Evolutionary conservation across 2,113 vertebrate species (phyloP).

Genomic region (Alethe diademata): DNA sequence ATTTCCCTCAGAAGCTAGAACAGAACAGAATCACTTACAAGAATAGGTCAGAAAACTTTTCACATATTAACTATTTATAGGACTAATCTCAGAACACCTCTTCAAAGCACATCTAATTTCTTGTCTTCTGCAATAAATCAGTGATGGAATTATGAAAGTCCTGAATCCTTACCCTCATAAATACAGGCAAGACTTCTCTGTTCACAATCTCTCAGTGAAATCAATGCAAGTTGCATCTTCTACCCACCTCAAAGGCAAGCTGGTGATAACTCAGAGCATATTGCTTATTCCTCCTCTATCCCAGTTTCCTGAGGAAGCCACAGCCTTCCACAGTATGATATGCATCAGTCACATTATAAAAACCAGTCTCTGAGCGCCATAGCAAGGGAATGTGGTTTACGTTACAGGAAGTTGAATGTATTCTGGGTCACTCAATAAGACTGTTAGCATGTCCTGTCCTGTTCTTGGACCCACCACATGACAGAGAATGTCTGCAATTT

Average conservation of each 20-base stretch:
- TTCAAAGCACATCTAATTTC: neutral
- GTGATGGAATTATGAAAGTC: neutral
- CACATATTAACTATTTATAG: neutral
- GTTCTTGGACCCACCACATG: neutral
- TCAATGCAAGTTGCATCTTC: neutral
- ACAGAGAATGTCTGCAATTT: neutral
- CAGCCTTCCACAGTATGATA: neutral
- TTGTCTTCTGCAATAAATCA: neutral
- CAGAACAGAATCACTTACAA: neutral
- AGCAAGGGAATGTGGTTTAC: neutral
- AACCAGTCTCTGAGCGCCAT: neutral
- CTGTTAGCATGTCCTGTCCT: neutral
- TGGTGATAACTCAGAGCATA: neutral
- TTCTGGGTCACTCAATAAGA: neutral
- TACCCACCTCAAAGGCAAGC: neutral
- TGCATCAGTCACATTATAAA: neutral
- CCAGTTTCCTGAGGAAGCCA: neutral
- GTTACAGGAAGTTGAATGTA: neutral
- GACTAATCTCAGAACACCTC: neutral
- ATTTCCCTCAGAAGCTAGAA: neutral
- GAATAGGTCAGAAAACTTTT: neutral
- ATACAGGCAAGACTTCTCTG: neutral
- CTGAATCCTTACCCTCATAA: neutral
- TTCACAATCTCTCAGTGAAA: neutral
- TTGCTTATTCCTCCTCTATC: neutral